Conservation (phyloP, 2,888 invertebrate genomes). For the Geotrupes spiniger region DNA sequence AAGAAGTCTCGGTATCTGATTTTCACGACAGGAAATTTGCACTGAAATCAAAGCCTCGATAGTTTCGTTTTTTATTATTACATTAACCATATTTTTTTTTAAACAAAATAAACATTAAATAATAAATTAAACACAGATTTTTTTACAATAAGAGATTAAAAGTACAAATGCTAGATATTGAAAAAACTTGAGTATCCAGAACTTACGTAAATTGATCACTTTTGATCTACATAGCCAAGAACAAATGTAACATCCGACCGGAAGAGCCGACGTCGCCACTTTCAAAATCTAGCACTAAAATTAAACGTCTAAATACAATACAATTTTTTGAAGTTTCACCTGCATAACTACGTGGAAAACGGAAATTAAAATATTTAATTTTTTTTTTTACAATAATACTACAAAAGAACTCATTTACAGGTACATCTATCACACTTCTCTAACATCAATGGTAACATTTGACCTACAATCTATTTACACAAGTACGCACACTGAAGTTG, state of each 20-base stretch:
- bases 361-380: no score
- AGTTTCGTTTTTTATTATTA: conserved; percentile 17
- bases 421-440: conserved; percentile 42
- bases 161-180: not conserved
- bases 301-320: no score
- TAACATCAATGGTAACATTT: conserved; percentile 39
- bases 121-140: conserved; percentile 17
- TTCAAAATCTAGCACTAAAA: not conserved
- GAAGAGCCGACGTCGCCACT: not conserved
- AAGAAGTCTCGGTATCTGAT: no score
- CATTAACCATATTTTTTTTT: conserved; percentile 20
- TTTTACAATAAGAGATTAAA: not conserved
- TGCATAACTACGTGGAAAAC: no score
- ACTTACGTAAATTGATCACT: no score
- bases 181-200: not conserved
- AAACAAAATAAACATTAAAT: conserved; percentile 21
- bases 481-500: conserved; percentile 23
- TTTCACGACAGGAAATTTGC: no score
- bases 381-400: conserved; percentile 15
- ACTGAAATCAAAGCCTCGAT: conserved; percentile 4
- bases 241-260: not conserved
- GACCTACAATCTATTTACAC: conserved; percentile 29
- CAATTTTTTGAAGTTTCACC: no score
- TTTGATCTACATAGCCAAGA: no score
- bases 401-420: conserved; percentile 30